These are phyloP conservation scores for Acrobeloides nanus DNA, from an alignment of 2,888 invertebrate species.

Conservation along the genomic window DNA sequence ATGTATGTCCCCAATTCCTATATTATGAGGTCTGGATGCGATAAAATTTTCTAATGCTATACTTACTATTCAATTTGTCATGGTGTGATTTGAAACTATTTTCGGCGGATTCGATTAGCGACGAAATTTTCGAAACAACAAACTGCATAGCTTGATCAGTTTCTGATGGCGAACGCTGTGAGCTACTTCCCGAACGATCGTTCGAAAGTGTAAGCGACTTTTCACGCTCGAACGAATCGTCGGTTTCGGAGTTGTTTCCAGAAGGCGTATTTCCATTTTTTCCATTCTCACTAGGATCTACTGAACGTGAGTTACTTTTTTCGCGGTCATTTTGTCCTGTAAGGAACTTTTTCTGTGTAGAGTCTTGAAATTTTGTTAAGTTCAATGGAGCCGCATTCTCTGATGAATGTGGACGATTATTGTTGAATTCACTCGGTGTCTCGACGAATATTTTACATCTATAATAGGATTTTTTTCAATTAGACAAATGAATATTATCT, in stretches of 20 bases:
- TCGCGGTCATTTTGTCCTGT: neutral
- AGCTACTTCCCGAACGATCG: slow-evolving; percentile 3
- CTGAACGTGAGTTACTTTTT: slow-evolving; percentile 1
- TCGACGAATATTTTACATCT: too few relatives aligned
- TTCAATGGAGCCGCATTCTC: too few relatives aligned
- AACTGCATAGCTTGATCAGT: slow-evolving; percentile 16
- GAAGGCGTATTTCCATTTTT: slow-evolving; percentile 13
- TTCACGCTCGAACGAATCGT: slow-evolving; percentile 22
- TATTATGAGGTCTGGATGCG: too few relatives aligned
- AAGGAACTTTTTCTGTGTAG: slow-evolving; percentile 2
- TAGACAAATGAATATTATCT: too few relatives aligned
- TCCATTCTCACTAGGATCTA: too few relatives aligned
- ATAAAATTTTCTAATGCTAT: slow-evolving; percentile 1
- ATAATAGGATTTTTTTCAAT: too few relatives aligned
- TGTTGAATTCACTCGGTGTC: too few relatives aligned
- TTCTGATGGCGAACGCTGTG: slow-evolving; percentile 6
- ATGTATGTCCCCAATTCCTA: too few relatives aligned
- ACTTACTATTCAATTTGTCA: slow-evolving; percentile 21
- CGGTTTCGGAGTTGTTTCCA: slow-evolving; percentile 21
- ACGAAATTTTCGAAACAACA: slow-evolving; percentile 27
- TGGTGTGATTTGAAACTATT: slow-evolving; percentile 33
- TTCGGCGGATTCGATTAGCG: slow-evolving; percentile 34
- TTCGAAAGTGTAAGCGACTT: slow-evolving; percentile 13
- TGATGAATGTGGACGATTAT: too few relatives aligned
- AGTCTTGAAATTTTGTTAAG: too few relatives aligned